Evolutionary conservation across 1,140 invertebrate genomes (phyloP).

Genomic region (Lepidostoma basale): DNA sequence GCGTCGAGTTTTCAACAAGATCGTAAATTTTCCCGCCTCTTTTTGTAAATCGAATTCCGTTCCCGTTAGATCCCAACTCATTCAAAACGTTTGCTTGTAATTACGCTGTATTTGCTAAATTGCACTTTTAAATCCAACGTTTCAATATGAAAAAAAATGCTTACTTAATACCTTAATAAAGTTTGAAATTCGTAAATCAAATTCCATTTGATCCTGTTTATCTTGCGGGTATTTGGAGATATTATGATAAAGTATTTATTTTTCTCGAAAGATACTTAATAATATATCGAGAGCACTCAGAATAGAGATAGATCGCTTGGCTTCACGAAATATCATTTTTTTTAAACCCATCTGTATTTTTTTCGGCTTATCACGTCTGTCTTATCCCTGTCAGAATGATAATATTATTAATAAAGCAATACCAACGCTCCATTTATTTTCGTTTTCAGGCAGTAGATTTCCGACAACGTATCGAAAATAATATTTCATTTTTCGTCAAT

Average conservation of each 20-base stretch:
- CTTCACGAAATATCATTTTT: neutral
- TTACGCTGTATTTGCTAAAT: too few relatives aligned
- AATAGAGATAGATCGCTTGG: neutral
- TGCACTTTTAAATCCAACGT: too few relatives aligned
- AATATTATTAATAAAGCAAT: conserved; percentile 13
- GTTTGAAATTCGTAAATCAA: too few relatives aligned
- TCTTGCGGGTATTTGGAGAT: too few relatives aligned
- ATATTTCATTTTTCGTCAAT: conserved; percentile 18
- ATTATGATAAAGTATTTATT: too few relatives aligned
- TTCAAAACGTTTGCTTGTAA: too few relatives aligned
- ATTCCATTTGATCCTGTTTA: too few relatives aligned
- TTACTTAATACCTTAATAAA: too few relatives aligned
- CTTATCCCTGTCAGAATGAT: conserved; percentile 15
- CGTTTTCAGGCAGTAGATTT: conserved; percentile 4
- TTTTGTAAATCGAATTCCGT: conserved; percentile 28
- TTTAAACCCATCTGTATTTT: neutral
- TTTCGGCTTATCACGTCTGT: conserved; percentile 2
- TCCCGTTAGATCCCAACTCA: too few relatives aligned
- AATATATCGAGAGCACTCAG: neutral
- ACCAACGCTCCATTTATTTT: conserved; percentile 4
- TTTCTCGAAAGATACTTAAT: too few relatives aligned
- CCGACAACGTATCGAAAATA: neutral
- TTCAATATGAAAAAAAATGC: too few relatives aligned
- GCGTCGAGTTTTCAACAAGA: conserved; percentile 26
- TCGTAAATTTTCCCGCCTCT: conserved; percentile 25